Evolutionary conservation across 2,797 vertebrate genomes (phyloP).

Genomic region (Columba guinea): DNA sequence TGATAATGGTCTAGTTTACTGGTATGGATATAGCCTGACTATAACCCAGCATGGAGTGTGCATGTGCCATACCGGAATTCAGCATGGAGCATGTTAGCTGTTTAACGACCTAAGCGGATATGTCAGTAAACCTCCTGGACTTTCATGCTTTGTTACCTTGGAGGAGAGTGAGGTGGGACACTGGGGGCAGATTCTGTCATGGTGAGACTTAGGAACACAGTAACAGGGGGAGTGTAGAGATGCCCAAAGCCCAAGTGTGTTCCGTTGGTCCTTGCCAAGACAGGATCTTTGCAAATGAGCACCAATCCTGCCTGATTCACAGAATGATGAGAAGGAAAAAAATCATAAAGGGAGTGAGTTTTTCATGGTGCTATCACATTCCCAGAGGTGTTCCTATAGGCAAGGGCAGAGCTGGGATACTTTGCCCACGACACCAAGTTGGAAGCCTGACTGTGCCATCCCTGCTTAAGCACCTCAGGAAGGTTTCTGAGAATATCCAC

Average conservation of each 20-base stretch:
- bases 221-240: fast-evolving
- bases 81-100: background rate
- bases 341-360: background rate
- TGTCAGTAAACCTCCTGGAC: background rate
- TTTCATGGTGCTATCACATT: background rate
- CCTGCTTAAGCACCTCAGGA: background rate
- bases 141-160: background rate
- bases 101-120: fast-evolving
- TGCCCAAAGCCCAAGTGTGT: background rate
- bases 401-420: background rate
- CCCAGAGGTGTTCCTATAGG: background rate
- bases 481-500: background rate
- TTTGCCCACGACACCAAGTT: background rate
- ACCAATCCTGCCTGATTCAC: background rate
- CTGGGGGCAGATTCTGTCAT: background rate
- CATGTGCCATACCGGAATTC: background rate
- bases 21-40: background rate
- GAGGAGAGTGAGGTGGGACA: background rate
- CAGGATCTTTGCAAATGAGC: background rate
- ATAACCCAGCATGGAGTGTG: background rate
- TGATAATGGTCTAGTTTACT: background rate
- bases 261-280: background rate
- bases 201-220: fast-evolving
- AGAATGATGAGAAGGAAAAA: background rate
- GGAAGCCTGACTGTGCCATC: background rate